phyloP scores from a whole-genome alignment of 1,140 invertebrate species.

The Harlomillsia oculata region DNA sequence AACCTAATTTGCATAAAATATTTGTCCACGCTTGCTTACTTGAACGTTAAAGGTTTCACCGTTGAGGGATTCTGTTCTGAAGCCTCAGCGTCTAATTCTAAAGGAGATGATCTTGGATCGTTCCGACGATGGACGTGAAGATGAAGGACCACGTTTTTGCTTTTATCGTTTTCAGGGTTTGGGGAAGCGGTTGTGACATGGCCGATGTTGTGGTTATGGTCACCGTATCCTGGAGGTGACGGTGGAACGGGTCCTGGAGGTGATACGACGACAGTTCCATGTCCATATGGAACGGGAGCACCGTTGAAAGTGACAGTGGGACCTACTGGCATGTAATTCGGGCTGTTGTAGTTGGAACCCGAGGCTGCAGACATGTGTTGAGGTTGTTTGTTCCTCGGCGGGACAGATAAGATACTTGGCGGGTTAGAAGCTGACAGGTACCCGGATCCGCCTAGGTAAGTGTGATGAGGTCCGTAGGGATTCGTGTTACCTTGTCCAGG shows the following conservation, averaged over 20 bases:
- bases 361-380: neutral
- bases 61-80: slow-evolving; percentile 20
- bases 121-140: slow-evolving; percentile 34
- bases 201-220: neutral
- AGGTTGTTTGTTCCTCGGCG: slow-evolving; percentile 1
- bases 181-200: neutral
- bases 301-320: neutral
- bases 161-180: slow-evolving; percentile 17
- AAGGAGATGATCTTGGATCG: slow-evolving; percentile 6
- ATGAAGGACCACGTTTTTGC: slow-evolving; percentile 32
- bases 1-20: neutral
- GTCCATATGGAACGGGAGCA: neutral
- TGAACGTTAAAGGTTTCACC: slow-evolving; percentile 31
- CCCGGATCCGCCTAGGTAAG: neutral
- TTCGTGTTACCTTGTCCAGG: neutral
- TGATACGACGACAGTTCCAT: slow-evolving; percentile 2
- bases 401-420: neutral
- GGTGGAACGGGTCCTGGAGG: neutral
- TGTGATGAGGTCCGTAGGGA: neutral
- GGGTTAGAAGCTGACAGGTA: slow-evolving; percentile 13
- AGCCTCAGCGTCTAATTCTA: slow-evolving; percentile 17
- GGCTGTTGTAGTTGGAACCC: too few species aligned
- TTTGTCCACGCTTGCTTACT: slow-evolving; percentile 18
- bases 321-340: too few species aligned
- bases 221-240: neutral